phyloP scores from a whole-genome alignment of 2,113 vertebrate species.

The Nyctereutes procyonoides region DNA sequence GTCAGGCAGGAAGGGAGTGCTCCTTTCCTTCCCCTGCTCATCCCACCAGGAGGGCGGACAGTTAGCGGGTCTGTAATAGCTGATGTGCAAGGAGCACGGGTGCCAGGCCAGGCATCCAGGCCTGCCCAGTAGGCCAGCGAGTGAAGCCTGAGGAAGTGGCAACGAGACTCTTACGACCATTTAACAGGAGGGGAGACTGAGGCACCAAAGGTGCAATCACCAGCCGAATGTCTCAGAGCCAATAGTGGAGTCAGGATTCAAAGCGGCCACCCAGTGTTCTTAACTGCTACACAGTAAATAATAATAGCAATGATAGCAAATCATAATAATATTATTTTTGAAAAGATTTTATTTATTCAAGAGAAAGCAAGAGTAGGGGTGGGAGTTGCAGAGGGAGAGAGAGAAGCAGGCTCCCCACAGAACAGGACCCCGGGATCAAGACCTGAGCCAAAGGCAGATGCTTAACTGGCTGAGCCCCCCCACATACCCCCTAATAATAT shows the following conservation, averaged over 20 bases:
- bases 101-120: too few species aligned
- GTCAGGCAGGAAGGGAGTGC: too few species aligned
- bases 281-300: not conserved
- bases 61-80: fast-evolving
- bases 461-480: too few species aligned
- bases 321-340: not conserved
- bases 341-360: too few species aligned
- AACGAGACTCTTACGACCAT: not conserved
- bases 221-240: not conserved
- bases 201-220: not conserved
- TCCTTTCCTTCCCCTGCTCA: not conserved
- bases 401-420: too few species aligned
- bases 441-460: too few species aligned
- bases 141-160: not conserved
- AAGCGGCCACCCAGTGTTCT: not conserved
- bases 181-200: not conserved
- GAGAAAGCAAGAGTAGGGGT: too few species aligned
- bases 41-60: not conserved
- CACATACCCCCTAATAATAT: not conserved
- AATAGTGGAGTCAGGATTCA: not conserved
- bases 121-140: not conserved
- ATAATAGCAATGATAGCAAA: not conserved
- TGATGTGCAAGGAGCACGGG: not conserved
- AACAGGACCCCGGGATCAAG: too few species aligned
- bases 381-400: too few species aligned